Conservation (phyloP, 2,113 vertebrate species). For the Vombatus ursinus region DNA sequence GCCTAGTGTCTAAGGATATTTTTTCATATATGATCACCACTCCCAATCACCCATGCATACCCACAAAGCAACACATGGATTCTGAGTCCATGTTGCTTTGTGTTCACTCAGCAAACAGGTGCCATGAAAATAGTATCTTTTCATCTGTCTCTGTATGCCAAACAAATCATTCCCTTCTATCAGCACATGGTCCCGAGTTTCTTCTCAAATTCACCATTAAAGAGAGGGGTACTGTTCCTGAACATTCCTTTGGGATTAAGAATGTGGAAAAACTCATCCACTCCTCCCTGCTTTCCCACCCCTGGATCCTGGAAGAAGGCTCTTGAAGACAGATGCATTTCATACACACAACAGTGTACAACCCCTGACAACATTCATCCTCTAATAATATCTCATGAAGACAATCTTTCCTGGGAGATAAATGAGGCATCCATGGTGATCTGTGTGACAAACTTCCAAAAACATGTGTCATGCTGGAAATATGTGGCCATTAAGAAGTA, state of each 20-base stretch:
- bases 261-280: not conserved
- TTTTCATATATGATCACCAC: conserved; percentile 39
- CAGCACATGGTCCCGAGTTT: not conserved
- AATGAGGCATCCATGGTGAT: conserved; percentile 1
- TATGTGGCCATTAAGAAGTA: conserved; percentile 24
- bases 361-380: not conserved
- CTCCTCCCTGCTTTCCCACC: not conserved
- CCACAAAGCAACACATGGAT: not conserved
- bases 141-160: not conserved
- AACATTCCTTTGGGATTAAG: not conserved
- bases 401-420: conserved; percentile 45
- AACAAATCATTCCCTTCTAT: not conserved
- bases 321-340: conserved; percentile 35
- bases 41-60: conserved; percentile 15
- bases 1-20: not conserved
- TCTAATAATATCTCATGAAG: conserved; percentile 62
- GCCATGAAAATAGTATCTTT: conserved; percentile 1
- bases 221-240: not conserved
- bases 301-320: not conserved
- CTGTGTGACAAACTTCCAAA: conserved; percentile 28
- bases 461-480: conserved; percentile 42
- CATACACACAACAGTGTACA: not conserved
- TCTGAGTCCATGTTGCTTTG: not conserved
- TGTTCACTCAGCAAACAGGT: not conserved
- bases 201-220: conserved; percentile 29